phyloP scores from a whole-genome alignment of 1,140 invertebrate genomes.

The Ips typographus region DNA sequence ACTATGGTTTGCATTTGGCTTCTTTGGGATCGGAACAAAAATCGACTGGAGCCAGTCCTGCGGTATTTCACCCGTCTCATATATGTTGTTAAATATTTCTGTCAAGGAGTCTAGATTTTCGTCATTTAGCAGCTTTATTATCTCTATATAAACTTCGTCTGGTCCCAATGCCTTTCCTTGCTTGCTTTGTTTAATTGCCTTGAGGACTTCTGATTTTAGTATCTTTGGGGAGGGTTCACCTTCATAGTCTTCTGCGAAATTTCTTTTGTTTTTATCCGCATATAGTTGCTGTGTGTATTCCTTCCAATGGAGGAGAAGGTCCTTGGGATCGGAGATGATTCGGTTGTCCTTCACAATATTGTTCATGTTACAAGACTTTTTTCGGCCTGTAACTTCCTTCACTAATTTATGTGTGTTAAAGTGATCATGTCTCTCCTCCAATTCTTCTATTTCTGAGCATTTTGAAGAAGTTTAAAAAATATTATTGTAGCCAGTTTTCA shows the following conservation, averaged over 20 bases:
- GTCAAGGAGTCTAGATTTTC: background rate
- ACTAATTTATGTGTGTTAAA: too few species aligned
- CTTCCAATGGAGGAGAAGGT: background rate
- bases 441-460: too few species aligned
- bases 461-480: too few species aligned
- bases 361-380: too few species aligned
- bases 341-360: too few species aligned
- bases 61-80: background rate
- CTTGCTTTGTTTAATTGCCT: slow-evolving; percentile 9
- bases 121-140: background rate
- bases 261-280: background rate
- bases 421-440: too few species aligned
- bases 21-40: too few species aligned
- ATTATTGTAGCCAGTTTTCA: too few species aligned
- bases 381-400: too few species aligned
- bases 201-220: slow-evolving; percentile 4
- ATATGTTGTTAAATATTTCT: background rate
- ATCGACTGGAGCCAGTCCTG: background rate
- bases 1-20: too few species aligned
- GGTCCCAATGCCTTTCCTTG: background rate
- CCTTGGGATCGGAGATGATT: too few species aligned
- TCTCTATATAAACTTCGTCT: background rate
- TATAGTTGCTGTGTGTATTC: background rate
- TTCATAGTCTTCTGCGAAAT: slow-evolving; percentile 2
- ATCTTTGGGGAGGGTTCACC: slow-evolving; percentile 5